Conservation (phyloP, 2,888 invertebrate genomes). For the Lycophotia porphyrea region DNA sequence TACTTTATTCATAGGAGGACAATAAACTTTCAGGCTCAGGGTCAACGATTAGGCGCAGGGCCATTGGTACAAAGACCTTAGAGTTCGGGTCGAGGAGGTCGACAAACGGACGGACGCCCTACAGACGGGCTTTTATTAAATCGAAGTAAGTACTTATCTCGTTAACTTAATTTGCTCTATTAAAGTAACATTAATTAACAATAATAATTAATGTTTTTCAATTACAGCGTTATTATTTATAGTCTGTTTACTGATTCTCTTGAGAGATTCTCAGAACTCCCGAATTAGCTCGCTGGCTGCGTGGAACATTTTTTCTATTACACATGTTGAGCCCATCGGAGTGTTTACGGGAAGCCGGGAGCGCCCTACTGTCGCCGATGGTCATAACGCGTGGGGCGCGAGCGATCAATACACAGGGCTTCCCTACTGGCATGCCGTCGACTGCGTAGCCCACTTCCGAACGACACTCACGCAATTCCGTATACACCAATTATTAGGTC, state of each 20-base stretch:
- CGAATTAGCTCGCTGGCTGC: slow-evolving; percentile 51
- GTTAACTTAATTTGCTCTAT: slow-evolving; percentile 23
- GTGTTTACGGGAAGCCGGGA: slow-evolving; percentile 82
- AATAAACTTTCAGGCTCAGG: slow-evolving; percentile 70
- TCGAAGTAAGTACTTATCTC: slow-evolving; percentile 35
- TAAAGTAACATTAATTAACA: slow-evolving; percentile 26
- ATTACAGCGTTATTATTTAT: background rate
- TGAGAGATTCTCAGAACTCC: slow-evolving; percentile 31
- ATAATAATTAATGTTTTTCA: background rate
- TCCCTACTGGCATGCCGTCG: slow-evolving; percentile 78
- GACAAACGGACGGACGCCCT: slow-evolving; percentile 61
- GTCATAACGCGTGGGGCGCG: slow-evolving; percentile 86
- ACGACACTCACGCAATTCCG: slow-evolving; percentile 76
- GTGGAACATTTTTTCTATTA: slow-evolving; percentile 68
- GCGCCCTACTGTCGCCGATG: slow-evolving; percentile 88
- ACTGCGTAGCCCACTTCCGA: slow-evolving; percentile 76
- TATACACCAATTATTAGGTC: slow-evolving; percentile 69
- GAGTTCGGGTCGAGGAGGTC: slow-evolving; percentile 67
- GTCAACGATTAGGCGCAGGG: slow-evolving; percentile 65
- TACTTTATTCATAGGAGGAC: slow-evolving; percentile 64
- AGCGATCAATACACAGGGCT: slow-evolving; percentile 88
- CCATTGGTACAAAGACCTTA: slow-evolving; percentile 70
- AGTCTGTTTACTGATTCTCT: slow-evolving; percentile 26
- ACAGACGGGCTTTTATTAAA: slow-evolving; percentile 63
- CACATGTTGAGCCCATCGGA: slow-evolving; percentile 77